Evolutionary conservation across 30 jellyfish, hydroid and myxozoan genomes (phyloP).

Genomic region (Mastigias papua): DNA sequence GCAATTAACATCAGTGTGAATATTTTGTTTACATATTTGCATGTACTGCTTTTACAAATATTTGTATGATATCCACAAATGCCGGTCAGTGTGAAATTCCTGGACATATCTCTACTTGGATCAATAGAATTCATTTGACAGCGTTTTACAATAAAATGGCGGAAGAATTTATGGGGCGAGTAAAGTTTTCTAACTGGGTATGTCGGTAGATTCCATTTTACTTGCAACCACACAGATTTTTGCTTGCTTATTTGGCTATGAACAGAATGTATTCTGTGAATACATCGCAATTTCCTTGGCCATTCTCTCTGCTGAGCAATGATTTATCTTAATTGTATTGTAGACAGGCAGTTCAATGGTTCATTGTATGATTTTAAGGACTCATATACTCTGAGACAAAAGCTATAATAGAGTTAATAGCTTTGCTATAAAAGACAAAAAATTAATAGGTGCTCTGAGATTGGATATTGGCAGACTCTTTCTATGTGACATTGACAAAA

Average conservation of each 20-base stretch:
- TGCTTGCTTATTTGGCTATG: background rate
- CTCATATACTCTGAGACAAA: background rate
- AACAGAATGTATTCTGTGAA: background rate
- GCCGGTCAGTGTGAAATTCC: slow-evolving; percentile 4
- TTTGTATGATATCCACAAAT: background rate
- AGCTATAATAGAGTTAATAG: background rate
- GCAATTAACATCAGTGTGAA: background rate
- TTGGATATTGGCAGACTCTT: background rate
- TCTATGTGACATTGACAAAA: no score
- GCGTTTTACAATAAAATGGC: background rate
- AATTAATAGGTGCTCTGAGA: background rate
- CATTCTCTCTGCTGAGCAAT: background rate
- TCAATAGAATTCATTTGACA: background rate
- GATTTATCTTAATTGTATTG: background rate
- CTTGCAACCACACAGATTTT: background rate
- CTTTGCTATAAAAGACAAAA: background rate
- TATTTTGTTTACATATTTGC: background rate
- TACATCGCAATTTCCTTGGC: background rate
- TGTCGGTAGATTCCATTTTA: background rate
- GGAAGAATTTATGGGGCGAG: background rate
- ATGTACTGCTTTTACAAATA: background rate
- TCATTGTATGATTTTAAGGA: background rate
- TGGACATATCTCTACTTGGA: background rate
- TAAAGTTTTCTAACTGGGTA: background rate
- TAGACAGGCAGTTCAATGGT: background rate